These are phyloP conservation scores for Papilio glaucus DNA, from an alignment of 1,140 invertebrate species.

Conservation along the genomic window DNA sequence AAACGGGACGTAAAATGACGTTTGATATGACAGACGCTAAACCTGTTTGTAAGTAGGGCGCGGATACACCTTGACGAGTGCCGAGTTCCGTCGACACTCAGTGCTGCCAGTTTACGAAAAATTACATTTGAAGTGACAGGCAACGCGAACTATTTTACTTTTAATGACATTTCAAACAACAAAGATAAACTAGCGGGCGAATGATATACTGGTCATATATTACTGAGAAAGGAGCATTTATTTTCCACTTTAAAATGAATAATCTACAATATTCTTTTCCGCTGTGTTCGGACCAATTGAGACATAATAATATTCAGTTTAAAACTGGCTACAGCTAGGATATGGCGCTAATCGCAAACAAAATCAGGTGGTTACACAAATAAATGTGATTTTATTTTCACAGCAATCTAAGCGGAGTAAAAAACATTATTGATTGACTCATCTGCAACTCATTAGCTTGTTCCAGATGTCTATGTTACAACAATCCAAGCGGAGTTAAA, in stretches of 20 bases:
- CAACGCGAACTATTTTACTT: background rate
- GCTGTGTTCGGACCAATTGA: background rate
- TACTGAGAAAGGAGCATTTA: background rate
- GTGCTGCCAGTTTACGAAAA: constrained; percentile 26
- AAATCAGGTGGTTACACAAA: no score
- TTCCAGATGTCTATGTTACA: no score
- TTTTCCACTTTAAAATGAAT: background rate
- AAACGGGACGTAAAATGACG: constrained; percentile 19
- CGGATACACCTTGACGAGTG: no score
- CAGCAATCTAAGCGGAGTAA: no score
- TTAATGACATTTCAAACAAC: background rate
- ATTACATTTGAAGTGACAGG: background rate
- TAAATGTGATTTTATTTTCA: no score
- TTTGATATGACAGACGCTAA: constrained; percentile 9
- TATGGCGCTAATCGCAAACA: background rate
- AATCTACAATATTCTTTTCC: background rate
- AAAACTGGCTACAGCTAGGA: background rate
- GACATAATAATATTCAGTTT: background rate
- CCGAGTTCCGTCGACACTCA: constrained; percentile 1
- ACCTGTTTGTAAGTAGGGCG: constrained; percentile 31
- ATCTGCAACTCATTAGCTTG: no score
- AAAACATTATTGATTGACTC: no score
- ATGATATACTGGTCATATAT: background rate
- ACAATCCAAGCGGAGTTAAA: no score
- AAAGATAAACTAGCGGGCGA: background rate